Evolutionary conservation across 2,113 vertebrate species (phyloP).

Genomic region (Myrmecobius fasciatus): DNA sequence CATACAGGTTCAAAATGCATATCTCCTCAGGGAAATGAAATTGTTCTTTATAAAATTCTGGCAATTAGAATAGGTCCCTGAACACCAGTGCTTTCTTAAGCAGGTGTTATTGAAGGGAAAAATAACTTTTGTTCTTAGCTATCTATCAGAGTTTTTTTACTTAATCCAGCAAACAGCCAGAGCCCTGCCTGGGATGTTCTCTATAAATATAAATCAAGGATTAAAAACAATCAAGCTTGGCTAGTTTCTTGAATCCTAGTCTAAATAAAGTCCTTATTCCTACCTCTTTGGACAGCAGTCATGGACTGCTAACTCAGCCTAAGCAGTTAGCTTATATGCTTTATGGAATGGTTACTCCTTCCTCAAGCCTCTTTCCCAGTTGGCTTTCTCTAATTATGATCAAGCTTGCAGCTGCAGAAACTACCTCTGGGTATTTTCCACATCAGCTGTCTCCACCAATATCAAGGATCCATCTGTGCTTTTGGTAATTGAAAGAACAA

Average conservation of each 20-base stretch:
- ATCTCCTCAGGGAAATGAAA: not conserved
- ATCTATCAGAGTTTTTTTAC: not conserved
- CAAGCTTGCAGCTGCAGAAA: slow-evolving; percentile 38
- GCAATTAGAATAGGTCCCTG: not conserved
- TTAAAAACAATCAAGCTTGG: slow-evolving; percentile 52
- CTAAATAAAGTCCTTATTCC: not conserved
- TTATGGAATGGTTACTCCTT: slow-evolving; percentile 5
- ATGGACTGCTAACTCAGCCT: slow-evolving; percentile 44
- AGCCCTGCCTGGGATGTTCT: not conserved
- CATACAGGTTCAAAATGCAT: not conserved
- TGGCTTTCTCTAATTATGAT: slow-evolving; percentile 64
- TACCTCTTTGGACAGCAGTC: not conserved
- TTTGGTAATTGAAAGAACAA: slow-evolving; percentile 37
- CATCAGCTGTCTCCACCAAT: not conserved
- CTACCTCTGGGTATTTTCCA: not conserved
- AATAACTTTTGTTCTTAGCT: not conserved
- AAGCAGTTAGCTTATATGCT: not conserved
- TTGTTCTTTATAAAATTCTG: not conserved
- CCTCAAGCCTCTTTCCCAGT: not conserved
- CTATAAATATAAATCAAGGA: slow-evolving; percentile 7
- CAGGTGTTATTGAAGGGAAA: not conserved
- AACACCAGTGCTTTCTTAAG: slow-evolving; percentile 21
- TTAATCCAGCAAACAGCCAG: not conserved
- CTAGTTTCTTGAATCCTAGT: slow-evolving; percentile 50
- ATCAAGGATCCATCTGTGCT: not conserved